These are phyloP conservation scores for Elysia chlorotica DNA, from an alignment of 1,140 invertebrate genomes.

Conservation along the genomic window DNA sequence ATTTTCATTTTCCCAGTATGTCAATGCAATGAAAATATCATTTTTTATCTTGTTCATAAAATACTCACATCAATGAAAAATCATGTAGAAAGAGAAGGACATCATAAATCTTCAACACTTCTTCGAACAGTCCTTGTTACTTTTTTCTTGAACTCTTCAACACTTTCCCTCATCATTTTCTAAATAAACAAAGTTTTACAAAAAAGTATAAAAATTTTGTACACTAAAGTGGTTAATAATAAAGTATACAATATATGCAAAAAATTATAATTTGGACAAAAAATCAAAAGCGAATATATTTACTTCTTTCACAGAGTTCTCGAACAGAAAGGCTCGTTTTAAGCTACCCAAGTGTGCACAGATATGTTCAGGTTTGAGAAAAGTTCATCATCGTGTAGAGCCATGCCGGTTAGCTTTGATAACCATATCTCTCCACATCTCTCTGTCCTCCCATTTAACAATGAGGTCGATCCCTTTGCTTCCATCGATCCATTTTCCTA, in stretches of 20 bases:
- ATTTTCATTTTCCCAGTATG: too few relatives aligned
- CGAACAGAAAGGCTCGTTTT: background rate
- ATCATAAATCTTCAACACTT: constrained; percentile 86
- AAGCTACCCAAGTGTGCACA: background rate
- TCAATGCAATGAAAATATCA: too few relatives aligned
- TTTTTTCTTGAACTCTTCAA: constrained; percentile 95
- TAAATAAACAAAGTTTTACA: constrained; percentile 49
- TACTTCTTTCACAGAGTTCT: background rate
- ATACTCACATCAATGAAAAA: too few relatives aligned
- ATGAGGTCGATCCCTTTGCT: too few relatives aligned
- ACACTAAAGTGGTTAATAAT: too few relatives aligned
- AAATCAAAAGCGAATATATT: background rate
- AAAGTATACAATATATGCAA: background rate
- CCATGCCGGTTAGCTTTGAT: too few relatives aligned
- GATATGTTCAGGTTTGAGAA: too few relatives aligned
- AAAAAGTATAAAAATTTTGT: background rate
- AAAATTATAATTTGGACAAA: background rate
- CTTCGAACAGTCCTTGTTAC: constrained; percentile 96
- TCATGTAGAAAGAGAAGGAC: background rate
- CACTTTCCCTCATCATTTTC: constrained; percentile 98
- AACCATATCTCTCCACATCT: too few relatives aligned
- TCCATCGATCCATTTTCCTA: too few relatives aligned
- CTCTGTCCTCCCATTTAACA: too few relatives aligned
- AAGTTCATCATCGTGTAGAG: too few relatives aligned
- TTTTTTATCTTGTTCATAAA: too few relatives aligned